Conservation (phyloP, 2,113 vertebrate species). For the Oreotrochilus melanogaster region DNA sequence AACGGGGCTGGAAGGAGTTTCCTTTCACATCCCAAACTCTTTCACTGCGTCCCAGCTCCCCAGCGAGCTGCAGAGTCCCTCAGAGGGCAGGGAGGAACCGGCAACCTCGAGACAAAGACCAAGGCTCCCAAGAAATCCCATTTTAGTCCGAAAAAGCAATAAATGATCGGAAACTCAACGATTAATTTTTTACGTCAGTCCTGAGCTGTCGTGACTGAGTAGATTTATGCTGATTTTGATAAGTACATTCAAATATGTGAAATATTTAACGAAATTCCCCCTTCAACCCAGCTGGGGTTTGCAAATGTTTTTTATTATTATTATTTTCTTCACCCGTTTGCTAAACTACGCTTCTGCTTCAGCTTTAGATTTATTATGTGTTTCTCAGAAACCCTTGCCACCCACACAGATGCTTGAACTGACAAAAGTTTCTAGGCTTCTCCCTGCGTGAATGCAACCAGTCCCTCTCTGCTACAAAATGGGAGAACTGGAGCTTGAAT, state of each 20-base stretch:
- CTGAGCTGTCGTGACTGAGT: fast-evolving
- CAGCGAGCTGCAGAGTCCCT: neutral
- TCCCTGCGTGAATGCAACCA: neutral
- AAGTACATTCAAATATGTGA: fast-evolving
- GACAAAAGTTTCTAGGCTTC: constrained; percentile 82
- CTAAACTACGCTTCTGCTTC: neutral
- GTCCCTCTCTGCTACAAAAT: neutral
- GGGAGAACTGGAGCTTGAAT: neutral
- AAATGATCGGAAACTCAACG: fast-evolving
- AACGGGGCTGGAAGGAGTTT: fast-evolving
- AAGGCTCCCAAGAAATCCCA: neutral
- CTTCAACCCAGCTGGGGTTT: fast-evolving
- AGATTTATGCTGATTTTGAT: fast-evolving
- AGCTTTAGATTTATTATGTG: constrained; percentile 56
- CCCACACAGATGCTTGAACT: constrained; percentile 84
- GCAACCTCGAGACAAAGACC: neutral
- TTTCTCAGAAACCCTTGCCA: constrained; percentile 76
- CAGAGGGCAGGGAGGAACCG: fast-evolving
- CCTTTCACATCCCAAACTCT: neutral
- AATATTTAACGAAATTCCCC: neutral
- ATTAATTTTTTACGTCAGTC: neutral
- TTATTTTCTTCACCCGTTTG: neutral
- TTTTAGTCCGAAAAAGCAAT: neutral
- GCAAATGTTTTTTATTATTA: neutral
- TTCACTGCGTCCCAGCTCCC: neutral